Evolutionary conservation across 2,113 vertebrate species (phyloP).

Genomic region (Ariopsis seemanni): DNA sequence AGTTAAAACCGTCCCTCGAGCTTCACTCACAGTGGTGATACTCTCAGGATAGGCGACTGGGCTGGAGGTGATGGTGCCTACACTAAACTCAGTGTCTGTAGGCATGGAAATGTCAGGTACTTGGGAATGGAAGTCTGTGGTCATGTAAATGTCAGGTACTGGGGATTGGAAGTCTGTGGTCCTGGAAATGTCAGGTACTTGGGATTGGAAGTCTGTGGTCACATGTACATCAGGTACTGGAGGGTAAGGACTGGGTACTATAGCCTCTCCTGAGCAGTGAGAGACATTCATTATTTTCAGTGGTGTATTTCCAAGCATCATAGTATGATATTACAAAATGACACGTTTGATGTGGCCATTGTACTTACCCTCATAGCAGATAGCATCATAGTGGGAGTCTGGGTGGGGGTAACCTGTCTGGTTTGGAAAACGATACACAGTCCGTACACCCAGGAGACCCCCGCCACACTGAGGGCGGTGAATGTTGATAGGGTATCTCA

Average conservation of each 20-base stretch:
- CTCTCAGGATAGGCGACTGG: conserved; percentile 64
- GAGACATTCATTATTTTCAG: not conserved
- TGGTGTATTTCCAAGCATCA: not conserved
- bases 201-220: conserved; percentile 48
- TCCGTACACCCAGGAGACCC: conserved; percentile 88
- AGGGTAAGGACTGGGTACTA: conserved; percentile 48
- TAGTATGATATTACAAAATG: not conserved
- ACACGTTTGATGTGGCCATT: not conserved
- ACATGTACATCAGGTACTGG: conserved; percentile 60
- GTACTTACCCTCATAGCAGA: conserved; percentile 85
- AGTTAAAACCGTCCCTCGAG: conserved; percentile 72
- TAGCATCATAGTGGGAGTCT: conserved; percentile 84
- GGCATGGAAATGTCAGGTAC: conserved; percentile 61
- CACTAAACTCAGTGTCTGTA: conserved; percentile 52
- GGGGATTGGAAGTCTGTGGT: conserved; percentile 53
- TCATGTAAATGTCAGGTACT: conserved; percentile 59
- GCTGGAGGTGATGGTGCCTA: conserved; percentile 69
- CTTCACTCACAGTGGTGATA: conserved; percentile 72
- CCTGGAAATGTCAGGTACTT: conserved; percentile 59
- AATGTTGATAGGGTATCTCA: conserved; percentile 91
- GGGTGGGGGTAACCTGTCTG: conserved; percentile 92
- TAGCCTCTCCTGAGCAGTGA: conserved; percentile 11
- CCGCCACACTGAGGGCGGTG: conserved; percentile 91
- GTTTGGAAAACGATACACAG: conserved; percentile 85
- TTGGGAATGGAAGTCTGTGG: conserved; percentile 53